Base-by-base conservation (phyloP, 2,888 invertebrate species). In the Nysson spinosus region DNA sequence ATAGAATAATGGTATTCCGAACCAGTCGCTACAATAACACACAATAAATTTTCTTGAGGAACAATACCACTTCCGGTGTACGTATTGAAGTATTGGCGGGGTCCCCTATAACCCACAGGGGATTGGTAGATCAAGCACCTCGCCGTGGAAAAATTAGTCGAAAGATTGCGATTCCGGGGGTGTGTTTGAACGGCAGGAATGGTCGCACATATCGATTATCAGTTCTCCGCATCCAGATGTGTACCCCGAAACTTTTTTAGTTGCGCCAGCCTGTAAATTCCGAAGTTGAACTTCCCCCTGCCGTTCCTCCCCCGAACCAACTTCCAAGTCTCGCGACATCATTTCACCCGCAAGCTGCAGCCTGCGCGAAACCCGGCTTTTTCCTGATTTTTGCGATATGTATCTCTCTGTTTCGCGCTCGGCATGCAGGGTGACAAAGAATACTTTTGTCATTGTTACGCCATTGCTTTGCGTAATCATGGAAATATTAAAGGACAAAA, bases 201-300 rank as follows among this genome's bases (percentile, higher is more conserved):
- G 49, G 55, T 28, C 35, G 42, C 65, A 46, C 55, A 57, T 68
- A 73, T 73, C 57, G 74, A 74, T 74, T 74, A 74, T 74, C 46
- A 67, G 47, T 57, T 60, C 32, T 67, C 54, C 51, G 52, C 49
- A 61, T 66, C 67, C 70, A 69, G 62, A 62, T 67, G 67, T 55
- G 63, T 62, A 62, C 40, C n/a, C 35, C 12, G 55, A 62, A 72
- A 72, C 61, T 71, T 72, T 72, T 68, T 65, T 68, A 43, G 32
- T 40, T 44, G 24, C 42, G 56, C 43, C 55, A 50, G 40, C 44
- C 60, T 57, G 72, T 67, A 74, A 74, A 74, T 74, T 68, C 43
- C 51, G 14, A 65, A 74, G 57, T 73, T 64, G 34, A 62, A 73
- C 61, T 72, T 56, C 44, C 9, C 26, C 46, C 30, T 17, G n/a